Evolutionary conservation across 2,113 vertebrate species (phyloP), one percentile per base, ranked within the genome.

Genomic region (Spermophilus dauricus): DNA sequence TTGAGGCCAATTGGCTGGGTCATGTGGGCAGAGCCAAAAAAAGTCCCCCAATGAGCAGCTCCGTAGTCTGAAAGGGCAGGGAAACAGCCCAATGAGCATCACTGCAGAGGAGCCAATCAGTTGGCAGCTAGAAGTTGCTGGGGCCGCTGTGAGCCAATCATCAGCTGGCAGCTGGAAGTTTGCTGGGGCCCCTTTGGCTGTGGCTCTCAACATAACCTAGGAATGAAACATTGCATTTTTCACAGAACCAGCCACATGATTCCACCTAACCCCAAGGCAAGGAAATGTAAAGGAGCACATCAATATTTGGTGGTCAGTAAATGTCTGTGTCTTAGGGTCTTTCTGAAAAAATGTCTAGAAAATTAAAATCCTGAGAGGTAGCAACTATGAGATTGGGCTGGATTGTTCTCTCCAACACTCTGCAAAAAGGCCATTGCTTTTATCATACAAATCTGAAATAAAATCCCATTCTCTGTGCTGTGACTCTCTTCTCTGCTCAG

Each of bases 401-500:
- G 9, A 83, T 87, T 34, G 22, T 58, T 12, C 42, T 48, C 14
- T 91, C 34, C 34, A 87, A 51, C 42, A 82, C 48, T 82, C 67
- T 95, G 34, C 89, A 88, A 61, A 93, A 96, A 80, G 10, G 65
- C 53, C 80, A 73, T 76, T 82, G n/a, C 72, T 88, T 96, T 97
- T 95, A 91, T 86, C 22, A 0, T 65, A 32, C 28, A 83, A 53
- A 34, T 89, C 93, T 96, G 93, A 77, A 98, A 96, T 90, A 72
- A 94, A 69, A 95, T 94, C 67, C 76, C 53, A 77, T 92, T 89
- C 39, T 95, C 45, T 94, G 80, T 93, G 72, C 58, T 86, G 65
- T 95, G 63, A 4, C 85, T 97, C 80, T 92, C 65, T 94, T 96
- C 84, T 91, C 37, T 96, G 56, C 53, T 97, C 67, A 96, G 69